phyloP scores from a whole-genome alignment of 2,113 vertebrate species.

The Silurus asotus region DNA sequence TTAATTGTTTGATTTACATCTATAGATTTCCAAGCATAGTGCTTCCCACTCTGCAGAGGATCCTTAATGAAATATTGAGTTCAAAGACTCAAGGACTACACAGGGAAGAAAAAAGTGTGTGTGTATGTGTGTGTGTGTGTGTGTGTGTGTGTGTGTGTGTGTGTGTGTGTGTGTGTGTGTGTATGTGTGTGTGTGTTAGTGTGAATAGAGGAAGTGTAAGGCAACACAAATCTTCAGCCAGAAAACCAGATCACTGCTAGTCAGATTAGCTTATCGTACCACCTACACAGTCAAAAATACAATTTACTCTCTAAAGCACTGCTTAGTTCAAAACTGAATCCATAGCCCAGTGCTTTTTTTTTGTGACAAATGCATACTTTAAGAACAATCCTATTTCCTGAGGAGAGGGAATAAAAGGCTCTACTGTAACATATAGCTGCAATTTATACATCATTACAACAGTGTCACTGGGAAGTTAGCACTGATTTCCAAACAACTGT shows the following conservation, averaged over 20 bases:
- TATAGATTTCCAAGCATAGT: constrained; percentile 57
- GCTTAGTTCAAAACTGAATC: constrained; percentile 45
- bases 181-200: constrained; percentile 29
- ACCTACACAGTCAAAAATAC: constrained; percentile 29
- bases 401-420: constrained; percentile 4
- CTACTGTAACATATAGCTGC: constrained; percentile 10
- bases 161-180: constrained; percentile 25
- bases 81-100: constrained; percentile 56
- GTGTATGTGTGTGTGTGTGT: constrained; percentile 26
- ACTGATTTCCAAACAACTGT: constrained; percentile 20
- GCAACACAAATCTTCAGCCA: constrained; percentile 51
- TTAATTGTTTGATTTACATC: constrained; percentile 65
- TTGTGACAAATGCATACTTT: constrained; percentile 46
- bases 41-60: constrained; percentile 53
- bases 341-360: neutral
- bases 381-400: constrained; percentile 41
- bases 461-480: constrained; percentile 29
- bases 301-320: constrained; percentile 26
- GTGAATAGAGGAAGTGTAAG: constrained; percentile 53
- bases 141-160: constrained; percentile 31
- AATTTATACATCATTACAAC: constrained; percentile 29
- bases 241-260: constrained; percentile 51
- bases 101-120: constrained; percentile 33
- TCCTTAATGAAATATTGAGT: constrained; percentile 63
- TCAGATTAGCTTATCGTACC: constrained; percentile 44